These are phyloP conservation scores for Holacanthus passer DNA, from an alignment of 2,113 vertebrate genomes.

Conservation along the genomic window DNA sequence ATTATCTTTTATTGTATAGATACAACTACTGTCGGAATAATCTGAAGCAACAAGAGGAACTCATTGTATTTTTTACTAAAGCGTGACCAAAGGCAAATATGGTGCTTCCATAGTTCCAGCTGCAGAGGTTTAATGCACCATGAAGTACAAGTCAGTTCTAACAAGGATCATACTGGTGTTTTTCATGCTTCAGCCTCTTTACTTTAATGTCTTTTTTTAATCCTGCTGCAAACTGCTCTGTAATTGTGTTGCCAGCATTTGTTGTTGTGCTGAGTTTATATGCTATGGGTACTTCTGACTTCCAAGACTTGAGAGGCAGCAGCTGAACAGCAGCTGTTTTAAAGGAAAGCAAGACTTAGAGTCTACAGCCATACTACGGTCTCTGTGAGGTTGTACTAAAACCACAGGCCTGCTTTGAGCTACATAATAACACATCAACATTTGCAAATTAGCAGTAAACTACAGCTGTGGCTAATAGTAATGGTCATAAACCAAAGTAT, in stretches of 20 bases:
- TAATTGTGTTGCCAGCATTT: not conserved
- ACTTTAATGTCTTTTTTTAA: not conserved
- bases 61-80: not conserved
- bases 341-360: not conserved
- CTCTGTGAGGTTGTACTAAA: not conserved
- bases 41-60: not conserved
- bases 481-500: not conserved
- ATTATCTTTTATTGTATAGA: not conserved
- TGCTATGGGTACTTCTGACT: not conserved
- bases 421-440: not conserved
- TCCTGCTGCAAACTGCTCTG: not conserved
- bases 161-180: not conserved
- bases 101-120: not conserved
- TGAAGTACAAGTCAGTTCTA: not conserved
- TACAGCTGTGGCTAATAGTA: not conserved
- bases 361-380: not conserved
- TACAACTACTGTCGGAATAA: not conserved
- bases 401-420: not conserved
- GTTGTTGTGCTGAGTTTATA: not conserved
- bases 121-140: not conserved
- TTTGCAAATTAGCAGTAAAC: not conserved
- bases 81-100: conserved; percentile 25
- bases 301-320: not conserved
- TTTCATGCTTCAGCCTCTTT: not conserved
- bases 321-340: conserved; percentile 11